Conservation (phyloP, 2,888 invertebrate species). For the Spilarctia lutea region DNA sequence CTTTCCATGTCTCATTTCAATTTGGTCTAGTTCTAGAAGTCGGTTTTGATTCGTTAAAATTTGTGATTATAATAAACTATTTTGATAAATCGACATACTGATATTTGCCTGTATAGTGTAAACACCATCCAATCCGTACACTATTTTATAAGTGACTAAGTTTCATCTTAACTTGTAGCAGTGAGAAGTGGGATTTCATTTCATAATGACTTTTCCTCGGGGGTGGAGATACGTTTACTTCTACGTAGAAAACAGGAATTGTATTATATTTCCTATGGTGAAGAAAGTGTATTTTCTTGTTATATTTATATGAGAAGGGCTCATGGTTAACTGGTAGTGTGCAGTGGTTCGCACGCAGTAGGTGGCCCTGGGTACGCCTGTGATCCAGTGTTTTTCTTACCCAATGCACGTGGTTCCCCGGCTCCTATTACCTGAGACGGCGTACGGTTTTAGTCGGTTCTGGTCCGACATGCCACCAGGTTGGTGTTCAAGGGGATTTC, state of each 20-base stretch:
- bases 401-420: no score
- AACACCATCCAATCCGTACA: conserved; percentile 10
- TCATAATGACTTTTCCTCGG: conserved; percentile 28
- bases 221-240: conserved; percentile 5
- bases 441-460: no score
- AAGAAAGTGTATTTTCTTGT: background rate
- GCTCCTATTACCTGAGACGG: no score
- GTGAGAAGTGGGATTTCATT: conserved; percentile 41
- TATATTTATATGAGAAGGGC: background rate
- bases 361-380: no score
- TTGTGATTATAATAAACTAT: background rate
- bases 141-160: conserved; percentile 41
- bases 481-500: no score
- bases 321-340: no score
- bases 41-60: no score
- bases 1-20: no score
- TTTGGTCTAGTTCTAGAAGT: no score
- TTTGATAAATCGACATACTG: conserved; percentile 19
- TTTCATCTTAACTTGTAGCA: conserved; percentile 47
- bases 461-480: no score
- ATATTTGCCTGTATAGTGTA: background rate
- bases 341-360: no score
- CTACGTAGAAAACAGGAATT: background rate
- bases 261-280: background rate
- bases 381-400: no score